These are phyloP conservation scores for Argyrosomus regius DNA, from an alignment of 2,797 vertebrate species.

Conservation along the genomic window DNA sequence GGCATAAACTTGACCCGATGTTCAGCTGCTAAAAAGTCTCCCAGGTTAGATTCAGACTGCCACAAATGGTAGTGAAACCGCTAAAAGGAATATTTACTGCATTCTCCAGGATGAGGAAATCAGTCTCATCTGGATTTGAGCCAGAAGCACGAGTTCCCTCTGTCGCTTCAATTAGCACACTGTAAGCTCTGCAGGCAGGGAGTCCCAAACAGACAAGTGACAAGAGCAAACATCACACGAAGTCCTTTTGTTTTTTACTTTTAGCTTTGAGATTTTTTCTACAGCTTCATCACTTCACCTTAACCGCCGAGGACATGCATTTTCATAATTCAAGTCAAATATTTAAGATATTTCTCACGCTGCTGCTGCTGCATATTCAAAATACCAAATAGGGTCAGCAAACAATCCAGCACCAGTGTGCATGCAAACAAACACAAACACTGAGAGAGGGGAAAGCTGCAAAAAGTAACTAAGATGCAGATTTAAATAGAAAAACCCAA, in stretches of 20 bases:
- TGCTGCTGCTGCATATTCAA: slow-evolving; percentile 26
- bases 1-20: slow-evolving; percentile 52
- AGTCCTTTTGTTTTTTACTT: slow-evolving; percentile 1
- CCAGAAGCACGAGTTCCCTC: slow-evolving; percentile 69
- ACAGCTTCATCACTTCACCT: slow-evolving; percentile 1
- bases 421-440: slow-evolving; percentile 6
- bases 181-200: slow-evolving; percentile 59
- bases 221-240: slow-evolving; percentile 51
- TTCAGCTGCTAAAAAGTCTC: slow-evolving; percentile 43
- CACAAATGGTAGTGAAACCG: slow-evolving; percentile 15
- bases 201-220: slow-evolving; percentile 61
- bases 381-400: slow-evolving; percentile 21
- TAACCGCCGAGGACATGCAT: slow-evolving; percentile 4
- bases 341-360: slow-evolving; percentile 33
- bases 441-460: neutral
- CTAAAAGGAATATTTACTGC: slow-evolving; percentile 57
- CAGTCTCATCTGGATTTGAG: slow-evolving; percentile 57
- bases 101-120: slow-evolving; percentile 42
- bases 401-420: neutral
- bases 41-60: slow-evolving; percentile 19
- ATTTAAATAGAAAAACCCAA: slow-evolving; percentile 45
- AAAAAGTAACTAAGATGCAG: slow-evolving; percentile 29
- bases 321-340: slow-evolving; percentile 17
- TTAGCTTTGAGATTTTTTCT: neutral
- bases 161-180: slow-evolving; percentile 77